Percentiles rank a stretch among this genome's conserved stretches.
These are phyloP conservation scores for Syngnathus scovelli DNA, from an alignment of 2,113 vertebrate species.

Conservation along the genomic window DNA sequence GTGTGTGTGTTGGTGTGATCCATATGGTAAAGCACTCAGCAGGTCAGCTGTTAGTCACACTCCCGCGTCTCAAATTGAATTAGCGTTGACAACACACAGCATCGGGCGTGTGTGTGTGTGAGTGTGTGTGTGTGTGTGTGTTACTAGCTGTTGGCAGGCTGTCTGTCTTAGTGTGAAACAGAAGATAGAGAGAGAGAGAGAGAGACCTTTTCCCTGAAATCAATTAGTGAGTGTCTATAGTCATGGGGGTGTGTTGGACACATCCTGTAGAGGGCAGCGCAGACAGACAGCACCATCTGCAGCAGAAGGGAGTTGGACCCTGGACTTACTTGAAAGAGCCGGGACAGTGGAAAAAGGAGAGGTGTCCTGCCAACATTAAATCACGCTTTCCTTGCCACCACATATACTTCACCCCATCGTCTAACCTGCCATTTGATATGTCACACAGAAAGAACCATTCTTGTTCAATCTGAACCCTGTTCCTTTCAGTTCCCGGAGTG, in stretches of 20 bases:
- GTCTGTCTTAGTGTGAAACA: conserved; percentile 38
- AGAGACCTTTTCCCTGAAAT: conserved; percentile 76
- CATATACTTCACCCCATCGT: conserved; percentile 28
- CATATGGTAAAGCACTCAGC: conserved; percentile 84
- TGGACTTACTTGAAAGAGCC: conserved; percentile 78
- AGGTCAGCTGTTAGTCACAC: conserved; percentile 79
- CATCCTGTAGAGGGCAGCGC: conserved; percentile 71
- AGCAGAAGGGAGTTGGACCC: conserved; percentile 72
- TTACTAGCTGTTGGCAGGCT: conserved; percentile 53
- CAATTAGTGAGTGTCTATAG: conserved; percentile 74
- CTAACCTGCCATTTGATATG: conserved; percentile 64
- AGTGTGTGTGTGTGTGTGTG: too few species aligned
- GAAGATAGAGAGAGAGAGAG: conserved; percentile 2
- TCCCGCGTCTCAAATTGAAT: conserved; percentile 87
- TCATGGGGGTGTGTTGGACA: conserved; percentile 55
- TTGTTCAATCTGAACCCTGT: conserved; percentile 42
- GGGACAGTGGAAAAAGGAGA: conserved; percentile 66
- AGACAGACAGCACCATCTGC: conserved; percentile 88
- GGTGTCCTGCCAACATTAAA: conserved; percentile 73
- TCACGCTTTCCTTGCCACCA: conserved; percentile 60
- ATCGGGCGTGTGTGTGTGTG: conserved; percentile 68
- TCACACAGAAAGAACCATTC: conserved; percentile 49
- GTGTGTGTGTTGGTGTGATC: conserved; percentile 42
- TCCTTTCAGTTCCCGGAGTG: conserved; percentile 51
- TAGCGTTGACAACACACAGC: conserved; percentile 83